phyloP scores from a whole-genome alignment of 2,113 vertebrate genomes.

The Ursus arctos region DNA sequence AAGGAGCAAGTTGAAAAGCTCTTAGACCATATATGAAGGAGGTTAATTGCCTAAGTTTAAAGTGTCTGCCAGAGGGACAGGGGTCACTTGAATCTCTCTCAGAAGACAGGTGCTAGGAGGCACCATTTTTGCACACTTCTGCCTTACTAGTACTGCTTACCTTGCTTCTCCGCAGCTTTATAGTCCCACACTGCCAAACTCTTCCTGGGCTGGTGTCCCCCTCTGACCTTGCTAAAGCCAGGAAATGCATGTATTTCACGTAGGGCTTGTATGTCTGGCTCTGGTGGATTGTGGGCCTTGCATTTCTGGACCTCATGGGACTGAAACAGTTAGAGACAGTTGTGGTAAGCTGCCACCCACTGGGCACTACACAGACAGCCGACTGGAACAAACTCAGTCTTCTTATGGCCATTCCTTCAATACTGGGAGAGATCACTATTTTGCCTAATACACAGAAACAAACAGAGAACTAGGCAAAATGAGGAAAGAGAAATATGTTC shows the following conservation, averaged over 20 bases:
- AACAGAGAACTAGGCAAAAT: neutral
- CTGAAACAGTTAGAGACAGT: neutral
- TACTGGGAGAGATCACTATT: neutral
- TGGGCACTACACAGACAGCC: neutral
- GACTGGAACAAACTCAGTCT: neutral
- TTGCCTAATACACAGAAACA: neutral
- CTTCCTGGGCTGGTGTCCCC: neutral
- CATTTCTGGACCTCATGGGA: neutral
- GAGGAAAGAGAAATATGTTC: neutral
- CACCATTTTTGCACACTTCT: neutral
- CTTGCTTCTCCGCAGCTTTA: neutral
- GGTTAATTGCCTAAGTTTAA: neutral
- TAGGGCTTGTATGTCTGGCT: neutral
- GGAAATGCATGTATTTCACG: neutral
- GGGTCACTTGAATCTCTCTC: neutral
- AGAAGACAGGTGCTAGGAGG: neutral
- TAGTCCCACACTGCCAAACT: neutral
- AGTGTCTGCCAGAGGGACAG: neutral
- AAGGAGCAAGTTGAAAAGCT: neutral
- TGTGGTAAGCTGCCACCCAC: neutral
- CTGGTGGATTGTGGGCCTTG: neutral
- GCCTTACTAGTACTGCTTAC: neutral
- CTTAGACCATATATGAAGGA: neutral
- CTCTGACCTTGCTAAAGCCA: neutral
- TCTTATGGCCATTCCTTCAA: neutral